Evolutionary conservation across 2,113 vertebrate species (phyloP), one percentile per base, ranked within the genome.

Genomic region (Lonchura striata): DNA sequence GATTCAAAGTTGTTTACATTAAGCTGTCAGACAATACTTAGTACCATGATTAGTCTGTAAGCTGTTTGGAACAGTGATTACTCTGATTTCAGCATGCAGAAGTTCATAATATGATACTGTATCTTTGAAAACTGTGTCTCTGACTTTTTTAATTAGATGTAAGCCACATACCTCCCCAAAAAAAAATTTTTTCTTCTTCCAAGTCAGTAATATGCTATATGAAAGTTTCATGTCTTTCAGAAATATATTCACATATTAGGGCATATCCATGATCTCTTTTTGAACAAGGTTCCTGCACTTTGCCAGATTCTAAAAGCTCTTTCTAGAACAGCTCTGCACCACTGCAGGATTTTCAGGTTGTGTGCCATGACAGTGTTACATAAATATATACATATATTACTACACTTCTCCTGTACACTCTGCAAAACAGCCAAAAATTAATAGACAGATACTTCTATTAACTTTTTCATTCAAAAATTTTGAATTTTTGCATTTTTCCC

Each of bases 101-200:
- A 82, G 15, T 75, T 75, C 78, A 50, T 53, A 86, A 42, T 11
- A 65, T 68, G 39, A 30, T 63, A 42, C 21, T 61, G 13, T n/a
- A 16, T 39, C 15, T 64, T 28, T 77, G 47, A 66, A 88, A 79
- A 53, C 8, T 15, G 1, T 0, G 0, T 31, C 5, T 31, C 53
- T 52, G 37, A 31, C 27, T 53, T 84, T 64, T 72, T 65, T 11
- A 77, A 64, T 46, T 64, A 54, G 47, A 63, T 21, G 17, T 31
- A 79, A 57, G 5, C 1, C 30, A 8, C 7, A 25, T 2, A 33
- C 7, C 27, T 25, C 25, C 27, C 35, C 47, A 31, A 47, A 25
- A 59, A 22, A 17, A 0, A 0, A 7, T 25, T 52, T n/a, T 10
- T 17, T 2, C 3, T 7, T 21, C 4, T 30, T 27, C 5, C 5